Conservation (phyloP, 2,113 vertebrate genomes). For the Rhinolophus ferrumequinum region DNA sequence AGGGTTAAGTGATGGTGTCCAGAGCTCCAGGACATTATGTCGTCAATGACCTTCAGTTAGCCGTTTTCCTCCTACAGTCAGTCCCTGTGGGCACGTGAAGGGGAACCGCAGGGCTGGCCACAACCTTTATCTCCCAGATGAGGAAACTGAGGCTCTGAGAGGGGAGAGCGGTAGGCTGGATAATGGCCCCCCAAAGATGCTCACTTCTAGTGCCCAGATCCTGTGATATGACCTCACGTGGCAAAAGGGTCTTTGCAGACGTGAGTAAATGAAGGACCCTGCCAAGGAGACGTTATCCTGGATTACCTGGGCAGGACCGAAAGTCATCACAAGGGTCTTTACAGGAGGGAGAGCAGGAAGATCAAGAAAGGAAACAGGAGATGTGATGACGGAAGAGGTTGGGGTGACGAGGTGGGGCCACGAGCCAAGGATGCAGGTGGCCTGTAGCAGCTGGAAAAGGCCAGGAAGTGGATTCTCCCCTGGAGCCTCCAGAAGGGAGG, state of each 20-base stretch:
- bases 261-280: not conserved
- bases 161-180: not conserved
- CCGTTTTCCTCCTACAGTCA: not conserved
- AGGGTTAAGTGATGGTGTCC: not conserved
- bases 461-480: not conserved
- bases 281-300: not conserved
- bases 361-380: not conserved
- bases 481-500: not conserved
- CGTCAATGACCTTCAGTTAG: not conserved
- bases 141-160: not conserved
- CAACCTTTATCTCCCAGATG: not conserved
- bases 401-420: not conserved
- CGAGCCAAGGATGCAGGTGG: fast-evolving
- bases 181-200: not conserved
- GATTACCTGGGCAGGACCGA: not conserved
- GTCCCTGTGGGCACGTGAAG: fast-evolving
- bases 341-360: not conserved
- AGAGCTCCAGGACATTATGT: not conserved
- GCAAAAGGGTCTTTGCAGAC: not conserved
- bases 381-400: not conserved
- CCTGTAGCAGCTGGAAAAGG: not conserved
- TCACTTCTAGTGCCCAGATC: not conserved
- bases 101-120: not conserved
- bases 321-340: not conserved
- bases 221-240: not conserved